These are phyloP conservation scores for Calosoma granatense DNA, from an alignment of 1,140 invertebrate genomes.

Conservation along the genomic window DNA sequence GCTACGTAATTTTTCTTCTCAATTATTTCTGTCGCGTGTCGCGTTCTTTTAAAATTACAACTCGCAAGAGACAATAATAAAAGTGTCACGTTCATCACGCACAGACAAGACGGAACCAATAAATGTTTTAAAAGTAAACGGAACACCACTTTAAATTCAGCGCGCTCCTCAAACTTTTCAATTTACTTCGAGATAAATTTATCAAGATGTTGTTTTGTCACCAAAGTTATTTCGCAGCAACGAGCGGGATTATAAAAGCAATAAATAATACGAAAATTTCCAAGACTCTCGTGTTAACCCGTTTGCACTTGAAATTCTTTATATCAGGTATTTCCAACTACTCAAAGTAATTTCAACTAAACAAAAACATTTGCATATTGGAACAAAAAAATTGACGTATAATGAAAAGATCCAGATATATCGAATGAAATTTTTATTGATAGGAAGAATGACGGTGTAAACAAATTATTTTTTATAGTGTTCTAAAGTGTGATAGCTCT, in stretches of 20 bases:
- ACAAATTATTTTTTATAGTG: no score
- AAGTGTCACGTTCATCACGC: slow-evolving; percentile 8
- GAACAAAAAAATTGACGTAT: no score
- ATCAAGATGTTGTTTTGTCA: slow-evolving; percentile 8
- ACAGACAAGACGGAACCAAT: slow-evolving; percentile 4
- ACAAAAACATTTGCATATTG: no score
- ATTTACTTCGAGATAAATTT: slow-evolving; percentile 6
- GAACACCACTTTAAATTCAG: neutral
- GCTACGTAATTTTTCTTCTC: no score
- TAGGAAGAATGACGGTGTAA: no score
- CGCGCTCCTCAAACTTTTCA: slow-evolving; percentile 1
- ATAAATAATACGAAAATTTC: slow-evolving; percentile 3
- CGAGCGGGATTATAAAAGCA: slow-evolving; percentile 4
- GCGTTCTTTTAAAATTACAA: slow-evolving; percentile 1
- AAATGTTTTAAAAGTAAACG: slow-evolving; percentile 9
- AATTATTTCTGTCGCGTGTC: neutral
- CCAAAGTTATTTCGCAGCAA: neutral
- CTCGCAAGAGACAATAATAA: slow-evolving; percentile 4
- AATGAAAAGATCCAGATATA: no score
- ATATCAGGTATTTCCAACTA: no score
- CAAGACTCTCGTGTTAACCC: neutral
- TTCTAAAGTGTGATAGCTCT: no score
- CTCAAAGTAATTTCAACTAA: no score
- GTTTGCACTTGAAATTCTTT: no score
- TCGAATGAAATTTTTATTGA: no score